phyloP scores from a whole-genome alignment of 2,113 vertebrate genomes.

The Lycaon pictus region DNA sequence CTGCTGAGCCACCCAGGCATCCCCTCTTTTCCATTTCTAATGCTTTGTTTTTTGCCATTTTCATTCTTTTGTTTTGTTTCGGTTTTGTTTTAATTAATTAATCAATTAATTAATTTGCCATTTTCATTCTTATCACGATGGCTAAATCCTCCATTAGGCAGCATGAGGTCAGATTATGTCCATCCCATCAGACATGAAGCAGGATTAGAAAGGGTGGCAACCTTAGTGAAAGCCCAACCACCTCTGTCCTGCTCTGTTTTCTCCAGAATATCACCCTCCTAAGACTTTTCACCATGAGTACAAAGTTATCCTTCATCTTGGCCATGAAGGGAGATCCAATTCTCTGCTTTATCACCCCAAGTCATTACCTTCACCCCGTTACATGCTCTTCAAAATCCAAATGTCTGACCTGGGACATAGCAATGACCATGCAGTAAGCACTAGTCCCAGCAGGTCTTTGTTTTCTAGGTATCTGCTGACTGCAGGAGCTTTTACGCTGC shows the following conservation, averaged over 20 bases:
- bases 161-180: background rate
- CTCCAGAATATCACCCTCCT: background rate
- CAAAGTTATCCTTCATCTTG: background rate
- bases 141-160: background rate
- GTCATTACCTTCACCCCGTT: background rate
- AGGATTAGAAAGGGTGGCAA: background rate
- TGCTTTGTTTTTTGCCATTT: too few species aligned
- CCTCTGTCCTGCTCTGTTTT: background rate
- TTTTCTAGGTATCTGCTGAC: background rate
- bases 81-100: too few species aligned
- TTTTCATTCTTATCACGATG: background rate
- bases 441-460: background rate
- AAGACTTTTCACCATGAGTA: background rate
- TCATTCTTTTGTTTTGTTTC: too few species aligned
- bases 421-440: background rate
- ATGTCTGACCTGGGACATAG: background rate
- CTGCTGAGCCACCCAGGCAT: too few species aligned
- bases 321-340: background rate
- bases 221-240: background rate
- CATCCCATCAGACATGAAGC: background rate
- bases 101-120: too few species aligned
- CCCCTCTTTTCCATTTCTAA: too few species aligned
- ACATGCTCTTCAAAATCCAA: background rate
- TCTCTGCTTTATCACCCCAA: background rate
- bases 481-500: background rate